Evolutionary conservation across 92 coral and sea anemone genomes (phyloP), one percentile per base, ranked within the genome.

Genomic region (Porites rus): DNA sequence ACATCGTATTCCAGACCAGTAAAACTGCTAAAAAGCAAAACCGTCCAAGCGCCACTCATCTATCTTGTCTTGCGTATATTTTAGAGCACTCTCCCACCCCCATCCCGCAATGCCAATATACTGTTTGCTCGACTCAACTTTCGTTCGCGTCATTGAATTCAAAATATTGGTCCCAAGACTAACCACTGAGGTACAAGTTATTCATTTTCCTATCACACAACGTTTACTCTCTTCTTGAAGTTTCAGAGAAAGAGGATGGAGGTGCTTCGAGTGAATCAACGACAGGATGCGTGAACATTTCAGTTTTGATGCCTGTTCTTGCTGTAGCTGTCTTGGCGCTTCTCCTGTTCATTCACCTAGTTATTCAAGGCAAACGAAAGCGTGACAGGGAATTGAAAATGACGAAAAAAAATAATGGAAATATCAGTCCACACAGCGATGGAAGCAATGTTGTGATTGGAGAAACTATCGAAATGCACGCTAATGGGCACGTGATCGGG

Each of bases 271-370:
- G 64, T 46, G 8, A 81, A 5, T 54, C 78, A 10, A 58, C 28
- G 4, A 69, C 76, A 6, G 86, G 77, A 43, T 81, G 86, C 24
- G 86, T 81, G 38, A 81, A 71, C 46, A 19, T 81, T 38, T 69
- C 86, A 18, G 86, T 81, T 9, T 61, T 81, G 67, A 81, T 81
- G 86, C 86, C 86, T 28, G 77, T 81, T 6, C 77, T 81, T 10
- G 86, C 86, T 11, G 86, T 81, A 0, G 86, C 86, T 8, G 77
- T 81, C 1, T 17, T 81, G 56, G 60, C 87, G 7, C 64, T 83
- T 2, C 52, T 83, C 8, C 62, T 83, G 18, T 72, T 72, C 20
- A 83, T 83, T 50, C 87, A 83, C 24, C 79, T 83, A 0, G 16
- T 83, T 14, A 6, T 83, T 10, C 61, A 31, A 62, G 58, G 87